Base-by-base conservation (phyloP, 1,140 invertebrate genomes). In the Lucilia cuprina region DNA sequence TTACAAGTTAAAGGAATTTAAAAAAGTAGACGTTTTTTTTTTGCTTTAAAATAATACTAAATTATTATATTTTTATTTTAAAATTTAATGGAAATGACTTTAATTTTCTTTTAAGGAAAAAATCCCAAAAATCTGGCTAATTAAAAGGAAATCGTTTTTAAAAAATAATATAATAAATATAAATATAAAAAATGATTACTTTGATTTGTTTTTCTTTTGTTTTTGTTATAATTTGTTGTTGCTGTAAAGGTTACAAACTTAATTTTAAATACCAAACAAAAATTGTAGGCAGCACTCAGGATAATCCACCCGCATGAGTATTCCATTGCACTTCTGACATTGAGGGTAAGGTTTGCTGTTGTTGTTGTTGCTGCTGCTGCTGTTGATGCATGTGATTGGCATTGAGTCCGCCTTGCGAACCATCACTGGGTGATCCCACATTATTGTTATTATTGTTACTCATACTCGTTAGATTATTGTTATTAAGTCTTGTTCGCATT, bases 401-500 rank as follows among this genome's bases (percentile, higher is more conserved):
- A 34, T 35, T 74, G n/a, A 35, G 35, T 34, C 80, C 74, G 35
- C 49, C 34, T 12, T 19, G n/a, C 12, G 65, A 82, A 13, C 34
- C 82, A 77, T 74, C 77, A 50, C 60, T 82, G 13, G 89, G 89
- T n/a, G 89, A 90, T 35, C 84, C 86, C 83, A 84, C 87, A 80
- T 85, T 86, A 82, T 88, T 90, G 82, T 88, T 87, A 83, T 84
- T 86, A 65, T 88, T 91, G 82, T 87, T 89, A 85, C 84, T 90
- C 74, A 86, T 88, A 70, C 85, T 87, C 41, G 86, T 88, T 77
- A 85, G 88, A 83, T 87, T 89, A 70, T 86, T 89, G 34, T 92
- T 93, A 85, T 93, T 92, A 85, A 93, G 93, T 14, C 92, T 92
- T 50, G 93, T 92, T 83, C 96, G 92, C 95, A 98, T 96, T 74